These are phyloP conservation scores for Neogale vison DNA, from an alignment of 2,113 vertebrate species.

Conservation along the genomic window DNA sequence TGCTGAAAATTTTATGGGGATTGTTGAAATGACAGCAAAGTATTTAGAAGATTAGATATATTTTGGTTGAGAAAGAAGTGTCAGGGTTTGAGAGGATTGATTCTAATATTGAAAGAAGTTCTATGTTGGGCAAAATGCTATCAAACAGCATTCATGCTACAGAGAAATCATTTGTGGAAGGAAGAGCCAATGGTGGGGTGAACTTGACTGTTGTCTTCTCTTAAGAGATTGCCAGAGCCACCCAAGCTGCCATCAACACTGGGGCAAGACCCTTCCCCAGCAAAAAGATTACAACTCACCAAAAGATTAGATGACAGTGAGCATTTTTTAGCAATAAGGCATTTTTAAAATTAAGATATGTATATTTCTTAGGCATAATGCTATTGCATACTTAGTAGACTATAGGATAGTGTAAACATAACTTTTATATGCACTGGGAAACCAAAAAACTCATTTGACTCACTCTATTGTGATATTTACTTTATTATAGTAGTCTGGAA, in stretches of 20 bases:
- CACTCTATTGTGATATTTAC: background rate
- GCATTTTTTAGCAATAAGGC: background rate
- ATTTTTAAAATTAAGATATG: background rate
- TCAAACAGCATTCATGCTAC: background rate
- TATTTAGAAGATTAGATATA: background rate
- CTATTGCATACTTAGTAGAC: background rate
- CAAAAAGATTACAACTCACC: background rate
- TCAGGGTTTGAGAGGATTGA: background rate
- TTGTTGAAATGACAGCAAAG: background rate
- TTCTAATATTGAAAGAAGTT: background rate
- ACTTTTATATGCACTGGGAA: background rate
- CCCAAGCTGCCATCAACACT: background rate
- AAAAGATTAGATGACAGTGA: background rate
- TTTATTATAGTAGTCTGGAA: background rate
- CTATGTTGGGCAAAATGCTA: background rate
- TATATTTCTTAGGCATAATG: background rate
- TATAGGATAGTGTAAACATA: background rate
- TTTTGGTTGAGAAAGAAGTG: background rate
- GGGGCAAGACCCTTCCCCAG: background rate
- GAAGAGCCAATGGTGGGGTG: background rate
- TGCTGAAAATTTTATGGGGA: background rate
- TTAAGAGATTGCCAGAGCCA: background rate
- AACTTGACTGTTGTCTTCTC: background rate
- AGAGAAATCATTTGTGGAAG: background rate
- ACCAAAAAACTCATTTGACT: background rate